phyloP scores from a whole-genome alignment of 2,888 invertebrate species.

The Mesorhabditis sp. region DNA sequence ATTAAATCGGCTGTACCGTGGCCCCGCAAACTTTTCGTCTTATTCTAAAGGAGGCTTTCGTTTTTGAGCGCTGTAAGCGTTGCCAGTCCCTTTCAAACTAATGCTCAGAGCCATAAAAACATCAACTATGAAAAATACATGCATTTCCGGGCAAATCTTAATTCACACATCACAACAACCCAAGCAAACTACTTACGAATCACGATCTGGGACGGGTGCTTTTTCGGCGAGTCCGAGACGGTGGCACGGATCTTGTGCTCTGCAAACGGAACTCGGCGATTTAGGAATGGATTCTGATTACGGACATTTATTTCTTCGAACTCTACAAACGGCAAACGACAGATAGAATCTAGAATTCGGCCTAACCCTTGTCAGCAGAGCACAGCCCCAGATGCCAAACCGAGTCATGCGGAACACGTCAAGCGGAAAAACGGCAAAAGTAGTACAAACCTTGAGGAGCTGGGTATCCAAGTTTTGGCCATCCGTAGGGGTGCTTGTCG shows the following conservation, averaged over 20 bases:
- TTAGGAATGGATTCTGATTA: not conserved
- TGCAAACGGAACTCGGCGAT: not conserved
- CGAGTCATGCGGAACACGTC: no score
- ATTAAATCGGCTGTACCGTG: no score
- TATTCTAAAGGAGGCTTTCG: no score
- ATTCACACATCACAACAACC: no score
- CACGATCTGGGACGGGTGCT: not conserved
- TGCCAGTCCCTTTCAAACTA: no score
- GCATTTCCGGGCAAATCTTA: not conserved
- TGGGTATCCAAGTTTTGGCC: slow-evolving; percentile 45
- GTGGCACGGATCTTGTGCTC: slow-evolving; percentile 6
- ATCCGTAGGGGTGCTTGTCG: slow-evolving; percentile 49
- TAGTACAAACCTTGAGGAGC: slow-evolving; percentile 25
- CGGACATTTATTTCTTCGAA: no score
- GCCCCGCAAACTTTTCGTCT: no score
- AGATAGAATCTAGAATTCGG: not conserved
- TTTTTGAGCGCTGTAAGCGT: no score
- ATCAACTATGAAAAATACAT: not conserved
- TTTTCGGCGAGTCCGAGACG: slow-evolving; percentile 1
- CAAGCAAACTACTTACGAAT: not conserved
- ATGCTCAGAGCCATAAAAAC: no score
- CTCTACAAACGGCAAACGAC: not conserved
- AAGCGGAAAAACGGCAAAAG: not conserved
- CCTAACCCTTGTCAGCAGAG: no score
- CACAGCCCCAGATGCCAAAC: no score